Base-by-base conservation (phyloP, 2,113 vertebrate species). In the Cepphus grylle region DNA sequence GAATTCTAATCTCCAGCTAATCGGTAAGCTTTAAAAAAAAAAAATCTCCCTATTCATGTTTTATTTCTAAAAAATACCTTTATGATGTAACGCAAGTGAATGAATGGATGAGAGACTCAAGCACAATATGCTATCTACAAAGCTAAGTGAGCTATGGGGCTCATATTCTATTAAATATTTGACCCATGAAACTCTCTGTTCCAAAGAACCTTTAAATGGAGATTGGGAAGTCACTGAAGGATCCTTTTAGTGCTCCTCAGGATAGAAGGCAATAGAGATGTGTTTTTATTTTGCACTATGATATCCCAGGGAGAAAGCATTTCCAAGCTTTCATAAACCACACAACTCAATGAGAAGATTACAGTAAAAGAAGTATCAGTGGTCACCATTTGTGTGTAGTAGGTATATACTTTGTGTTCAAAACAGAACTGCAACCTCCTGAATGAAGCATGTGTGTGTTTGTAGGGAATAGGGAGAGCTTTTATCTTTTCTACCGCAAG, bases 1-100 rank as follows among this genome's bases (percentile, higher is more conserved):
- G 78, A 96, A 94, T 95, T 97, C 94, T 97, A 97, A 97, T 95
- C 96, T 97, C 74, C 70, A 91, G 73, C 69, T 96, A 94, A 96
- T 96, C 81, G 0, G 65, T 87, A 50, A 80, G 70, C 40, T 87
- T 79, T 50, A 5, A 50, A 81, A 91, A 73, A 80, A 53, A 61
- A 61, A 36, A 5, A 27, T 6, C 69, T 92, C 94, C 53, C 91
- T 94, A 95, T 96, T 97, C 94, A 95, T 69, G 42, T 89, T 92
- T 97, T 84, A 94, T 93, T 97, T 95, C 81, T 91, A 30, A 96
- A 96, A 95, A 91, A 93, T 76, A 94, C 93, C 73, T 93, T 96
- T 87, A 73, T 93, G 81, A 83, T 93, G 77, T 92, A 94, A 94
- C 92, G 45, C 40, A 53, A 89, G 62, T 45, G 73, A 85, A 93